These are phyloP conservation scores for Diabrotica virgifera DNA, from an alignment of 1,140 invertebrate species.

Conservation along the genomic window DNA sequence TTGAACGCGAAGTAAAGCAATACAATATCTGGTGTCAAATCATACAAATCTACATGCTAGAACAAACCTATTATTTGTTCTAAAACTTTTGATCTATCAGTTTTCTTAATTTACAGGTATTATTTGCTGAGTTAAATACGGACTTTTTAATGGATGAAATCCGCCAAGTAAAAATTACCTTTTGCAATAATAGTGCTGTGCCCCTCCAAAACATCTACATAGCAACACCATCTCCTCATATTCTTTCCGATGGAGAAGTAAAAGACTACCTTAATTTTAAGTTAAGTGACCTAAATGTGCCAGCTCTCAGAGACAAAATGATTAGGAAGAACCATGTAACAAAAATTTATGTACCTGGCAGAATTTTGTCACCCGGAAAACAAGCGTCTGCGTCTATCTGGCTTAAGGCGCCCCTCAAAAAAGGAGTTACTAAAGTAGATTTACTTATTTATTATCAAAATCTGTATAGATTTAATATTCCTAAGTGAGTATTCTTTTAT, in stretches of 20 bases:
- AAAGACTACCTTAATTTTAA: slow-evolving; percentile 38
- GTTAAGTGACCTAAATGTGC: slow-evolving; percentile 42
- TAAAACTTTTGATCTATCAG: not conserved
- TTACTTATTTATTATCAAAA: slow-evolving; percentile 74
- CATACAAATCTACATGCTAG: too few species aligned
- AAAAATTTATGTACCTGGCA: slow-evolving; percentile 50
- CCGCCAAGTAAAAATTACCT: slow-evolving; percentile 61
- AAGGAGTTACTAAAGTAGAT: slow-evolving; percentile 62
- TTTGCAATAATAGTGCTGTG: slow-evolving; percentile 67
- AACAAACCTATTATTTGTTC: too few species aligned
- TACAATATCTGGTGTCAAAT: too few species aligned
- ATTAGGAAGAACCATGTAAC: slow-evolving; percentile 53
- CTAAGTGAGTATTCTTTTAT: slow-evolving; percentile 43
- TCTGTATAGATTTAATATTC: slow-evolving; percentile 47
- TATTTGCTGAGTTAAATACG: slow-evolving; percentile 65
- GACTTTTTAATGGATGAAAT: slow-evolving; percentile 74
- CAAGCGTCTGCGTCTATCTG: slow-evolving; percentile 60
- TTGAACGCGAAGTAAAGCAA: too few species aligned
- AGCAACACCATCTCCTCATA: slow-evolving; percentile 65
- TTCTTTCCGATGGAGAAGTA: slow-evolving; percentile 52
- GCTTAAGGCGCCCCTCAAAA: slow-evolving; percentile 64
- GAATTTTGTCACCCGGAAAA: slow-evolving; percentile 55
- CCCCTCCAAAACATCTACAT: slow-evolving; percentile 64
- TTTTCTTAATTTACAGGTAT: slow-evolving; percentile 52
- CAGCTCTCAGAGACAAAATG: slow-evolving; percentile 50